Percentiles rank a stretch among this genome's conserved stretches.
These are phyloP conservation scores for Silurus aristotelis DNA, from an alignment of 2,797 vertebrate species.

Conservation along the genomic window DNA sequence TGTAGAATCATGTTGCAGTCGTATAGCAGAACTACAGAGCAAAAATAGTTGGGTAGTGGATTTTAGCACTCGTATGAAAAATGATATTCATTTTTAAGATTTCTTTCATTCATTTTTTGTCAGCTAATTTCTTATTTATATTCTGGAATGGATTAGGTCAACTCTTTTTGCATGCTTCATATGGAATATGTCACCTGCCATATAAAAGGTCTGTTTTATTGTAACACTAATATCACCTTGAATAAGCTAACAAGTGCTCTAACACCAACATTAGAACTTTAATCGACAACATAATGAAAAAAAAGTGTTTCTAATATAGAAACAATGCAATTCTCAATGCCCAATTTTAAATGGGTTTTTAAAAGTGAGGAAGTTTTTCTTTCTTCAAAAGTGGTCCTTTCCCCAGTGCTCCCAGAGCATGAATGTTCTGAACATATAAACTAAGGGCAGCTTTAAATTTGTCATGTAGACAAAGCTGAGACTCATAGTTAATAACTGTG, in stretches of 20 bases:
- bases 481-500: constrained; percentile 44
- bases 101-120: constrained; percentile 28
- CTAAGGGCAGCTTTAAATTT: constrained; percentile 37
- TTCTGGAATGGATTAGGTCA: constrained; percentile 25
- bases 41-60: constrained; percentile 18
- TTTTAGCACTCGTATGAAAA: constrained; percentile 29
- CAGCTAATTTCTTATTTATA: constrained; percentile 20
- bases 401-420: constrained; percentile 18
- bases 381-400: constrained; percentile 3
- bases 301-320: background rate
- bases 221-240: constrained; percentile 37
- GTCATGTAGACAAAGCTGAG: constrained; percentile 34
- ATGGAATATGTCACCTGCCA: constrained; percentile 38
- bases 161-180: constrained; percentile 49
- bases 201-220: constrained; percentile 35
- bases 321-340: background rate
- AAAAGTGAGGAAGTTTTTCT: constrained; percentile 7
- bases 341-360: constrained; percentile 15
- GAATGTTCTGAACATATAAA: constrained; percentile 41
- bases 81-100: constrained; percentile 10
- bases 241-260: constrained; percentile 36
- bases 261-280: constrained; percentile 30
- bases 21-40: constrained; percentile 16
- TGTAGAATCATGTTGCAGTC: constrained; percentile 25
- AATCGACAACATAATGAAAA: constrained; percentile 12